Conservation (phyloP, 2,888 invertebrate species). For the Poecilus cupreus region DNA sequence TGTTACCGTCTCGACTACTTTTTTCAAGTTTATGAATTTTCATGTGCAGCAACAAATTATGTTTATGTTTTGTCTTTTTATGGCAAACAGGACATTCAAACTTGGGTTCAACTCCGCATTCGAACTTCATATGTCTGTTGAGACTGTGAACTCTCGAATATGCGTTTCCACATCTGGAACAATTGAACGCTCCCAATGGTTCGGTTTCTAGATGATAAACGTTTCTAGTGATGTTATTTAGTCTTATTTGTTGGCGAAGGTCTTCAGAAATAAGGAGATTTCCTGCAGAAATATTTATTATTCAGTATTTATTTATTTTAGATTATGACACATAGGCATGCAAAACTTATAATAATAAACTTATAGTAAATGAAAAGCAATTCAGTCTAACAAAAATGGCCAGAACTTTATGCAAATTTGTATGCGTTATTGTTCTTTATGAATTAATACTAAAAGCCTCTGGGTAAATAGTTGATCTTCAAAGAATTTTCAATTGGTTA, state of each 20-base stretch:
- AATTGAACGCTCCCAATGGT: slow-evolving; percentile 72
- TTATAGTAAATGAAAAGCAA: no score
- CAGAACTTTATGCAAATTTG: no score
- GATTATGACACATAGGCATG: no score
- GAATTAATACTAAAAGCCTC: no score
- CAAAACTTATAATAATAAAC: no score
- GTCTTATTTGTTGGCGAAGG: slow-evolving; percentile 56
- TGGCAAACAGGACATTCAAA: slow-evolving; percentile 61
- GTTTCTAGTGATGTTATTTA: slow-evolving; percentile 55
- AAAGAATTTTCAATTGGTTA: no score
- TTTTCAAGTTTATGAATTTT: slow-evolving; percentile 68
- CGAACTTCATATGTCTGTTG: slow-evolving; percentile 60
- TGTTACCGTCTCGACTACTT: not conserved
- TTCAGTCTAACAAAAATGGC: no score
- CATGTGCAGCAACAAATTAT: slow-evolving; percentile 73
- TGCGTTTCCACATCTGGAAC: slow-evolving; percentile 76
- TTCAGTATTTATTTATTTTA: slow-evolving; percentile 31
- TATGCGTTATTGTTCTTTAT: no score
- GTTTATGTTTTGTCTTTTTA: slow-evolving; percentile 69
- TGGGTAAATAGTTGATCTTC: no score
- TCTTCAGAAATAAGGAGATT: slow-evolving; percentile 30
- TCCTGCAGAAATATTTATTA: slow-evolving; percentile 48
- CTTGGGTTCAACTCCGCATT: slow-evolving; percentile 61
- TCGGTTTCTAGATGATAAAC: slow-evolving; percentile 53
- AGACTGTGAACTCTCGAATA: slow-evolving; percentile 74